Conservation (phyloP, 2,113 vertebrate genomes). For the Cygnus buccinator region DNA sequence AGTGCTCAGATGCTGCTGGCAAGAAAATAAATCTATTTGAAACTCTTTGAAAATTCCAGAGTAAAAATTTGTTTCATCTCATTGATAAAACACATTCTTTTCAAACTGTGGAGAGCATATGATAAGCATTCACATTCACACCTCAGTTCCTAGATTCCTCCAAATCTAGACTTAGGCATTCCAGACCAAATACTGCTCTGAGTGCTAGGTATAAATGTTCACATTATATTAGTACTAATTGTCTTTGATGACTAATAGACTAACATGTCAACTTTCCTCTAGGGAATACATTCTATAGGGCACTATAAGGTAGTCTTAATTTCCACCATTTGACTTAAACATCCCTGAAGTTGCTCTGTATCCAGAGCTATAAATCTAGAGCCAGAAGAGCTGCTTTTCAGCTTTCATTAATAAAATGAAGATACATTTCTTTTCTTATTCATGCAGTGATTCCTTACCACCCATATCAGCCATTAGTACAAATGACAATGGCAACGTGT, state of each 20-base stretch:
- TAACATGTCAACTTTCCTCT: background rate
- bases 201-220: background rate
- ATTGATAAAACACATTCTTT: background rate
- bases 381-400: conserved; percentile 8
- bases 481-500: conserved; percentile 47
- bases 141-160: background rate
- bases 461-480: background rate
- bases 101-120: background rate
- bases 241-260: background rate
- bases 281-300: background rate
- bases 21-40: background rate
- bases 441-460: conserved; percentile 20
- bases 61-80: background rate
- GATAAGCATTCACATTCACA: background rate
- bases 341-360: background rate
- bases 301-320: background rate
- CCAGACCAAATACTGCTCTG: background rate
- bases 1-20: background rate
- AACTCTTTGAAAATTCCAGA: background rate
- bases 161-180: background rate
- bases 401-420: conserved; percentile 43
- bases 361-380: conserved; percentile 4
- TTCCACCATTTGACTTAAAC: background rate
- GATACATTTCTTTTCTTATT: conserved; percentile 45
- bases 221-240: background rate